These are phyloP conservation scores for Lithobates sylvaticus DNA, from an alignment of 2,797 vertebrate genomes.

Conservation along the genomic window DNA sequence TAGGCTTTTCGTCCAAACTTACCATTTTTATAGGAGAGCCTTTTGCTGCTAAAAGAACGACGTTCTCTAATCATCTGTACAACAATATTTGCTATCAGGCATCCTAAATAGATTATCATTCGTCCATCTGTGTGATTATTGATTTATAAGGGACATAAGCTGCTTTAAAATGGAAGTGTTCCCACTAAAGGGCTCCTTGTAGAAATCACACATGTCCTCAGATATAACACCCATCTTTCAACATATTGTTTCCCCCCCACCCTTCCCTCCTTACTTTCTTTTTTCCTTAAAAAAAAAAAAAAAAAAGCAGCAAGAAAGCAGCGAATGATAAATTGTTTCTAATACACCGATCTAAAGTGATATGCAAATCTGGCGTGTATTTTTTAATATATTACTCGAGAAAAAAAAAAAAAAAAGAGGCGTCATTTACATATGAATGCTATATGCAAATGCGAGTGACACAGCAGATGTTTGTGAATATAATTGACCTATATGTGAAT, in stretches of 20 bases:
- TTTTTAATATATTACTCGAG: slow-evolving; percentile 89
- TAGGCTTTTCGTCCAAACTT: slow-evolving; percentile 73
- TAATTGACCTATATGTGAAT: slow-evolving; percentile 99
- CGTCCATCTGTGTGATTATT: slow-evolving; percentile 99
- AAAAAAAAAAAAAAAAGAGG: slow-evolving; percentile 88
- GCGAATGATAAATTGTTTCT: slow-evolving; percentile 89
- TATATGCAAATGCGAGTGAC: slow-evolving; percentile 98
- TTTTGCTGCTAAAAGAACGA: slow-evolving; percentile 89
- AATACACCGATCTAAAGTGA: slow-evolving; percentile 86
- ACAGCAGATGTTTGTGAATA: slow-evolving; percentile 99
- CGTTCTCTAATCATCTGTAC: slow-evolving; percentile 97
- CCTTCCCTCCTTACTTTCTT: slow-evolving; percentile 60
- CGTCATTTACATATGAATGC: slow-evolving; percentile 99
- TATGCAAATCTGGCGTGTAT: slow-evolving; percentile 89
- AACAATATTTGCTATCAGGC: slow-evolving; percentile 99
- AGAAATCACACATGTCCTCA: slow-evolving; percentile 90
- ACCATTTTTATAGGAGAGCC: slow-evolving; percentile 77
- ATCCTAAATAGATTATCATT: slow-evolving; percentile 99
- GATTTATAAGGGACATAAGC: slow-evolving; percentile 99
- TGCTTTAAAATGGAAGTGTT: slow-evolving; percentile 90
- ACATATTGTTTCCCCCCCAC: slow-evolving; percentile 75
- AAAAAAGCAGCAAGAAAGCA: slow-evolving; percentile 78
- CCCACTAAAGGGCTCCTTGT: slow-evolving; percentile 90
- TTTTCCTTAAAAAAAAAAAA: slow-evolving; percentile 71
- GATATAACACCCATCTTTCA: slow-evolving; percentile 86